Base-by-base conservation (phyloP, 1,140 invertebrate species). In the Calosoma granatense region DNA sequence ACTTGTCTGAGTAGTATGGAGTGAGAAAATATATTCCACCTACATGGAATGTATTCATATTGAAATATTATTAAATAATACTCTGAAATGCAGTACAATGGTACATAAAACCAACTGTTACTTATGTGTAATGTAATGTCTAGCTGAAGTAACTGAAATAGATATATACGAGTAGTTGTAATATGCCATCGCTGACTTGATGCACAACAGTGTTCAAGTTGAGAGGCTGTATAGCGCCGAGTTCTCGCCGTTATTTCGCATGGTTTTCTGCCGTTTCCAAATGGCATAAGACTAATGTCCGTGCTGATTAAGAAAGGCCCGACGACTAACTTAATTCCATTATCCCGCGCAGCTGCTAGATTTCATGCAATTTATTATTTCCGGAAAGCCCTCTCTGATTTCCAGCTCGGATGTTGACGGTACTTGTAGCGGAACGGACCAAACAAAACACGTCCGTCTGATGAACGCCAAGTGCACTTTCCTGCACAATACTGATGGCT, bases 291-390 rank as follows among this genome's bases (percentile, higher is more conserved):
- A 47, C 41, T 47, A 47, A 47, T 47, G 41, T 47, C 17, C 17
- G 41, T 17, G 41, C 17, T 47, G 41, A 47, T 47, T 47, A 47
- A 47, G 41, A 47, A 47, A 47, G 41, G 41, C 41, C 41, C 41
- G 15, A 47, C 41, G 41, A 47, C 41, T 47, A 47, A 47, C 41
- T 47, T 47, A 47, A 47, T 47, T 47, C 41, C 17, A 47, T 47
- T 47, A 47, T 4, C 41, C 41, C 41, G 9, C 41, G 41, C 41
- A 47, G 41, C 17, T 9, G 41, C 41, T 9, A 47, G 41, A 47
- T 47, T 47, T 17, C 17, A 47, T 47, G 41, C 41, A 47, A 47
- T 47, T 47, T 47, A 47, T 47, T 47, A 47, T 47, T 47, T 47
- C 41, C 41, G 41, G 41, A 47, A 47, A 47, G 41, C 6, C 41